These are phyloP conservation scores for Heliconius hewitsoni DNA, from an alignment of 1,140 invertebrate species.

Conservation along the genomic window DNA sequence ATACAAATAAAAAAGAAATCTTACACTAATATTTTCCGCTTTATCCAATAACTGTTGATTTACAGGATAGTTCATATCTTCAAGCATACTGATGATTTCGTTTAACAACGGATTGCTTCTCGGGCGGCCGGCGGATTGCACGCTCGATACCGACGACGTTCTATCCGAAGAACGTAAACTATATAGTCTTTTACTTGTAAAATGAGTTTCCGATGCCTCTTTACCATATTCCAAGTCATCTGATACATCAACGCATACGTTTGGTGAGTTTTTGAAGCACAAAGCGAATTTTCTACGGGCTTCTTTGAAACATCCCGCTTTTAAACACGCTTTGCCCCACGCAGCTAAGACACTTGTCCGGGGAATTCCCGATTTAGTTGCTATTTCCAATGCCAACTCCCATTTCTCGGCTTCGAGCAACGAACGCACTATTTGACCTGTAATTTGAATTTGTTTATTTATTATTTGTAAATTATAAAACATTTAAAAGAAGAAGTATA, in stretches of 20 bases:
- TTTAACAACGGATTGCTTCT: conserved; percentile 83
- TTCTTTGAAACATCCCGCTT: conserved; percentile 87
- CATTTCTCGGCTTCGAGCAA: conserved; percentile 91
- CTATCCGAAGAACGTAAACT: conserved; percentile 55
- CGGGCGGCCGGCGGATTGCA: conserved; percentile 76
- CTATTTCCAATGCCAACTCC: conserved; percentile 91
- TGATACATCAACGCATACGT: conserved; percentile 56
- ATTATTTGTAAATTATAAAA: background rate
- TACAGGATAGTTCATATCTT: conserved; percentile 80
- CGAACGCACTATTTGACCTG: conserved; percentile 75
- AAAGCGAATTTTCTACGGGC: conserved; percentile 86
- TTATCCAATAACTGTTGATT: conserved; percentile 72
- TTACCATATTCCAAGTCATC: conserved; percentile 65
- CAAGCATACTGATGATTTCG: conserved; percentile 86
- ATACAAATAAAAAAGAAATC: background rate
- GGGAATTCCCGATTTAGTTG: conserved; percentile 91
- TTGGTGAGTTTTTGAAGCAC: conserved; percentile 80
- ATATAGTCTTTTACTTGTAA: conserved; percentile 56
- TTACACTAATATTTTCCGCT: conserved; percentile 75
- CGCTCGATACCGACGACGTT: conserved; percentile 58
- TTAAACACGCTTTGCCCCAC: conserved; percentile 92
- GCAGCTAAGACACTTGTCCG: conserved; percentile 90
- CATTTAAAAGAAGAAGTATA: no score
- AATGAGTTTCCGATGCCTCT: conserved; percentile 64
- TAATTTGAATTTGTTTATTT: background rate